These are phyloP conservation scores for Dascillus cervinus DNA, from an alignment of 2,888 invertebrate species.

Conservation along the genomic window DNA sequence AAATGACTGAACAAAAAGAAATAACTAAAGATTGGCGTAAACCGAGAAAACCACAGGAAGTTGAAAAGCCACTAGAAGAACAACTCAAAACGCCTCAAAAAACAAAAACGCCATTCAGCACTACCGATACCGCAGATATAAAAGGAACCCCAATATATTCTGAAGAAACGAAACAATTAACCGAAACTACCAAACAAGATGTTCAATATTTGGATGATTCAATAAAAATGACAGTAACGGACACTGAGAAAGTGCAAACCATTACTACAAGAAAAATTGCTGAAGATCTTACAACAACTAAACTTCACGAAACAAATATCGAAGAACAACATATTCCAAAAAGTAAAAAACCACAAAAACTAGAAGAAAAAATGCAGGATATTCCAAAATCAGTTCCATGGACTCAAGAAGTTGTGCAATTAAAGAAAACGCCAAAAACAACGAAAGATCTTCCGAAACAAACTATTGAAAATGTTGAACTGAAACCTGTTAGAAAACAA, in stretches of 20 bases:
- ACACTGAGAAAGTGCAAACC: constrained; percentile 4
- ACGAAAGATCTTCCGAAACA: constrained; percentile 34
- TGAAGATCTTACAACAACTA: constrained; percentile 27
- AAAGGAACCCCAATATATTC: constrained; percentile 42
- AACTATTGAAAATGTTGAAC: constrained; percentile 26
- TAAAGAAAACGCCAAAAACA: constrained; percentile 42
- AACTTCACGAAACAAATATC: constrained; percentile 21
- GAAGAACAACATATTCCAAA: constrained; percentile 4
- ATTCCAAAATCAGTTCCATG: constrained; percentile 43
- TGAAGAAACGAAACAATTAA: too few species aligned
- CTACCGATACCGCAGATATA: neutral
- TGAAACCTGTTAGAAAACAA: constrained; percentile 15
- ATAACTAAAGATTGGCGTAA: constrained; percentile 35
- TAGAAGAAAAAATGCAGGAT: neutral
- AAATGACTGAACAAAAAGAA: constrained; percentile 41
- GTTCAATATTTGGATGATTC: too few species aligned
- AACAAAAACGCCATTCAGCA: neutral
- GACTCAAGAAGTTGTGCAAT: constrained; percentile 55
- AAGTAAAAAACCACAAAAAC: constrained; percentile 17
- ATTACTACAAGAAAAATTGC: constrained; percentile 6
- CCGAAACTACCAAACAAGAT: too few species aligned
- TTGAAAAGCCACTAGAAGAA: too few species aligned
- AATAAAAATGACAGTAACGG: too few species aligned
- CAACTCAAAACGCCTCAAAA: neutral
- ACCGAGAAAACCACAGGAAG: constrained; percentile 37